Evolutionary conservation across 2,113 vertebrate genomes (phyloP), one percentile per base, ranked within the genome.

Genomic region (Nannobrachium achirus): DNA sequence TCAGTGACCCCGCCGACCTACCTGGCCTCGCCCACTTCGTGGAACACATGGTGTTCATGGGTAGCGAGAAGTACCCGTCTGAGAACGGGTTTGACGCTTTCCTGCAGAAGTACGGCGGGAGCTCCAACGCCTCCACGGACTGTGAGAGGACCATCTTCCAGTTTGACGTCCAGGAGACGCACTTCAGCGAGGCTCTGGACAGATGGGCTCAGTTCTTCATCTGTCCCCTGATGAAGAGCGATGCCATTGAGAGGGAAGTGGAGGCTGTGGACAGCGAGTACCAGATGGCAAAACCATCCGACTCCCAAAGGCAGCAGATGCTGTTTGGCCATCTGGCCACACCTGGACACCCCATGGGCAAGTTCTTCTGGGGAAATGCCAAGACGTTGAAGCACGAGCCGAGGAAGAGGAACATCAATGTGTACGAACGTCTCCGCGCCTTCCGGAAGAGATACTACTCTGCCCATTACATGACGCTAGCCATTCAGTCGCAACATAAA

Each of bases 41-140:
- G 91, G 98, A 99, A 81, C 98, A 99, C 76, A 99, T 99, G 98
- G 98, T 99, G 66, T 99, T 98, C 79, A 98, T 99, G 97, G 98
- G 98, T 79, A 98, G 96, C 58, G 91, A 96, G 89, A 98, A 98
- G 82, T 99, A 98, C 74, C 97, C 98, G 0, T 95, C 95, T 69
- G 97, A 99, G 87, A 99, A 99, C 7, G 97, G 96, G 46, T 99
- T 99, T 83, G 97, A 98, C 76, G 95, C 92, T 0, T 99, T 98
- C 86, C 92, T 99, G 73, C 99, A 98, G 92, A 98, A 97, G 53
- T 96, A 98, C 0, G 97, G 98, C 0, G 98, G 98, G 1, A 97
- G 96, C 56, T 95, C 96, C 91, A 98, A 99, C 1, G 98, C 98
- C 50, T 98, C 97, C 0, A 99, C 98, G 0, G 97, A 99, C 89